Base-by-base conservation (phyloP, 1,140 invertebrate species). In the Hydropsyche tenuis region DNA sequence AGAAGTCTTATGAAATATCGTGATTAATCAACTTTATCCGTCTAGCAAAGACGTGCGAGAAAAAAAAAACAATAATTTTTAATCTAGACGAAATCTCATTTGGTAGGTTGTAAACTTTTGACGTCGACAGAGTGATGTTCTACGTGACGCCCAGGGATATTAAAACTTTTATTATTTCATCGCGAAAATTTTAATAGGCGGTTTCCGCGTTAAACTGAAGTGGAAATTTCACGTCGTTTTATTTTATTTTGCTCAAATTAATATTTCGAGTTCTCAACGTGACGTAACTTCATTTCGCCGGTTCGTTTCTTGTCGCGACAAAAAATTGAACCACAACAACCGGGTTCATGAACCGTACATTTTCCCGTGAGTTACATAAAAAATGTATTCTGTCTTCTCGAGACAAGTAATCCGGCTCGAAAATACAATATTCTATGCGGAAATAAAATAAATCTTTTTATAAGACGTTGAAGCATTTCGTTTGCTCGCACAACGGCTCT, bases 111-210 rank as follows among this genome's bases (percentile, higher is more conserved):
- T 43, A 43, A 65, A 65, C 14, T 45, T 65, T 65, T 43, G 14
- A 43, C 30, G 37, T 23, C n/a, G 16, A 18, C 63, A 27, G 63
- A 65, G 63, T 65, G 42, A 65, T 65, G 63, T 65, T 65, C 30
- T 65, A 65, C 63, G 63, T 65, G 63, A 42, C 27, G 27, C 42
- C 42, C 30, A 42, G 63, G 63, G 63, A 65, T 65, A 65, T 65
- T 65, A 65, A 65, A 65, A 45, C 63, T 45, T 65, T 65, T 65
- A 65, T 65, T 65, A 43, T 65, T 65, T 65, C 42, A 43, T 65
- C 16, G 63, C 42, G 11, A 5, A 42, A 65, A 43, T 65, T 65
- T 60, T 60, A 60, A 60, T 23, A 60, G 56, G 56, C 56, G 23
- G 56, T 60, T 25, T 23, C 56, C 7, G 56, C 20, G 56, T 14